These are phyloP conservation scores for Podarcis muralis DNA, from an alignment of 2,113 vertebrate species.

Conservation along the genomic window DNA sequence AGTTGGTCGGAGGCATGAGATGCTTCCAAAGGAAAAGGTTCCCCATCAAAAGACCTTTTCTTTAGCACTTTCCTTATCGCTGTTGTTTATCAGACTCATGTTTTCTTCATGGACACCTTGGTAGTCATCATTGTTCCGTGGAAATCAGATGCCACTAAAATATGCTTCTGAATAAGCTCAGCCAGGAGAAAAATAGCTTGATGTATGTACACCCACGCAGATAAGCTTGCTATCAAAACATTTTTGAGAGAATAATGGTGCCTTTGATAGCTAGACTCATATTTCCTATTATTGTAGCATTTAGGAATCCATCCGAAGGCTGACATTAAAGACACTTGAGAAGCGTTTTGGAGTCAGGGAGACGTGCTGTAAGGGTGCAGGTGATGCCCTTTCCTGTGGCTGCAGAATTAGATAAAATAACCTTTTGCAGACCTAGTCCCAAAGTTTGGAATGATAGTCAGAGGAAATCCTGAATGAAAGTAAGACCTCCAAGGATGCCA, in stretches of 20 bases:
- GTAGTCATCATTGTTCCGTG: conserved; percentile 45
- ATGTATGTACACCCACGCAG: conserved; percentile 33
- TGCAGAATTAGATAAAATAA: neutral
- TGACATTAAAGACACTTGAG: conserved; percentile 51
- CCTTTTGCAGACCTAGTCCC: neutral
- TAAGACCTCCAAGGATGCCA: neutral
- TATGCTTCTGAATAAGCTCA: conserved; percentile 43
- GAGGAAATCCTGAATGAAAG: neutral
- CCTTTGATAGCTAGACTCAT: neutral
- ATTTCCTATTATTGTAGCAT: neutral
- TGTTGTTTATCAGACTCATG: conserved; percentile 35
- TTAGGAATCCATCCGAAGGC: neutral
- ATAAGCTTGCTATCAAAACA: conserved; percentile 51
- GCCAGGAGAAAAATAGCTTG: conserved; percentile 40
- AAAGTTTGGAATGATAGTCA: neutral
- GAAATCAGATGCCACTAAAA: conserved; percentile 53
- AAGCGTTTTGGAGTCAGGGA: neutral
- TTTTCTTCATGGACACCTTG: conserved; percentile 35
- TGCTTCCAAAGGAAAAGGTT: conserved; percentile 51
- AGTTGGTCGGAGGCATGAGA: conserved; percentile 43
- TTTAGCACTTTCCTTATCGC: conserved; percentile 43
- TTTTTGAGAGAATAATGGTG: conserved; percentile 14
- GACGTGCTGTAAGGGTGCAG: neutral
- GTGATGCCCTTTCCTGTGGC: neutral
- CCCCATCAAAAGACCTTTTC: conserved; percentile 50